Evolutionary conservation across 2,113 vertebrate species (phyloP), one percentile per base, ranked within the genome.

Genomic region (Lepidothrix coronata): DNA sequence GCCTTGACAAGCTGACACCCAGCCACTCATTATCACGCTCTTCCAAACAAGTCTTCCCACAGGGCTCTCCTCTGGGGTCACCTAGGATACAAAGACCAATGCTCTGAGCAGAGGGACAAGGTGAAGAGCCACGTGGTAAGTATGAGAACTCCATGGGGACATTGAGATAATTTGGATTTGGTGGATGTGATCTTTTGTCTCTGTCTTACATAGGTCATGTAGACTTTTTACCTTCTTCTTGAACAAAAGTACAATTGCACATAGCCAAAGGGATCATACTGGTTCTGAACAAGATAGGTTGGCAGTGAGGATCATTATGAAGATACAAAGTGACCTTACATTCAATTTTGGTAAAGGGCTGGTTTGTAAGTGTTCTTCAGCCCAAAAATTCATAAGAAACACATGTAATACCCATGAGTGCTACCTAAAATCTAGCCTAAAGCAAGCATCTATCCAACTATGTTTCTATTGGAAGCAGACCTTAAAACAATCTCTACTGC

Each of bases 11-110:
- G 66, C 99, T 99, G 86, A 99, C 99, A 8, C 99, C 99, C 85
- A 99, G 95, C 99, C 99, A 99, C 87, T 99, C 99, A 93, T 99
- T 98, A 84, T 99, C 98, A 85, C 97, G 98, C 82, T 99, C 99
- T 80, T 98, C 96, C 94, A 97, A 55, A 96, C 99, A 99, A 5
- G 98, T 99, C 97, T 95, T 99, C 86, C 99, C 99, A 98, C 99
- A 99, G 5, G 1, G 49, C 19, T 95, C 96, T 79, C 97, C 98
- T 21, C 5, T 19, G 54, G 55, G 94, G 63, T 98, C 95, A 27
- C 98, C 99, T 99, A 91, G 16, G 94, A 93, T 65, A 91, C 67
- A 95, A 95, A 86, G 61, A 92, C 18, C 88, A 93, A 9, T 24
- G 70, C 48, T 59, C 58, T 90, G 73, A 95, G 37, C n/a, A 71